A percentile compares a stretch with the other conserved stretches of the same genome.
Evolutionary conservation across 2,113 vertebrate genomes (phyloP).

Genomic region (Erpornis zantholeuca): DNA sequence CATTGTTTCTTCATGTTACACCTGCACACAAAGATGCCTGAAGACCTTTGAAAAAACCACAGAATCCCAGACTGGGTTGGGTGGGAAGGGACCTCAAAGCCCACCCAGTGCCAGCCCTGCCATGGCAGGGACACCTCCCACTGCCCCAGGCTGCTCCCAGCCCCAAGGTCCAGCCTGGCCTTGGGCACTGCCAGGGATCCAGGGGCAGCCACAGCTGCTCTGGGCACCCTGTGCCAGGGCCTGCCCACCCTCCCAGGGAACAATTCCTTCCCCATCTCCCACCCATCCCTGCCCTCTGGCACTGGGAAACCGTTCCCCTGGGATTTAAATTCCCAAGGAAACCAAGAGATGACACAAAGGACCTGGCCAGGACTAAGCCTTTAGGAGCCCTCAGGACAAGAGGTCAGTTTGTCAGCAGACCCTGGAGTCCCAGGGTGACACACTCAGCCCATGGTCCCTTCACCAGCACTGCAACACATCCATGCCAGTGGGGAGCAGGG

Average conservation of each 20-base stretch:
- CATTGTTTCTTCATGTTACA: neutral
- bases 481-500: neutral
- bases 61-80: neutral
- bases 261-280: neutral
- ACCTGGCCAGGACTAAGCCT: neutral
- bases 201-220: neutral
- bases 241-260: neutral
- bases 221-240: neutral
- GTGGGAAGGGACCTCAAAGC: fast-evolving
- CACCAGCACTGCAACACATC: fast-evolving
- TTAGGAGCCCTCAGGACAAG: neutral
- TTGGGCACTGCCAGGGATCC: neutral
- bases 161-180: neutral
- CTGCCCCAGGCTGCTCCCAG: neutral
- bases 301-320: neutral
- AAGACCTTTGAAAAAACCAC: neutral
- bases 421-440: neutral
- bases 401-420: neutral
- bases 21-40: neutral
- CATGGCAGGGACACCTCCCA: neutral
- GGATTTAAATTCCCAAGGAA: neutral
- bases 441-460: neutral
- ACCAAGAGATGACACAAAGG: neutral
- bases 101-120: neutral
- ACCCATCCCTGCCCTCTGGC: fast-evolving